Conservation (phyloP, 37 sponge, comb jelly and placozoan genomes). For the Beroe forskalii region DNA sequence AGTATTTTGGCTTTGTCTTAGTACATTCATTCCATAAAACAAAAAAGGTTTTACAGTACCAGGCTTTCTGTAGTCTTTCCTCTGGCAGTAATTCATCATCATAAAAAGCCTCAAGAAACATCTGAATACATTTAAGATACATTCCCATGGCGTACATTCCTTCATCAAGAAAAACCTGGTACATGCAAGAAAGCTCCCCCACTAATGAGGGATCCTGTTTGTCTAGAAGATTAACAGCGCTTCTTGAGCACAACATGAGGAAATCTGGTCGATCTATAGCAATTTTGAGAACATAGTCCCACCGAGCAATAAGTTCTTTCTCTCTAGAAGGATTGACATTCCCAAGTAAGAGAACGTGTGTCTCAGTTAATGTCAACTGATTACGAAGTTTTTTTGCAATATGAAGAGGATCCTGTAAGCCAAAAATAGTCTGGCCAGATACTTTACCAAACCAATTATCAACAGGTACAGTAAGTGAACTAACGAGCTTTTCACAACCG, state of each 20-base stretch:
- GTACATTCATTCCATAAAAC: background rate
- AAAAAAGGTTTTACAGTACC: background rate
- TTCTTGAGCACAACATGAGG: background rate
- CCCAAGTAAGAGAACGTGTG: background rate
- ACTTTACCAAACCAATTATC: background rate
- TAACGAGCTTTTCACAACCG: background rate
- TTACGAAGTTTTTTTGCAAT: background rate
- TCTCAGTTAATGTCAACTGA: background rate
- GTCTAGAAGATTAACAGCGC: background rate
- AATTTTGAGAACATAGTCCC: background rate
- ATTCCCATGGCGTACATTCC: background rate
- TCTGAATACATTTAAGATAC: background rate
- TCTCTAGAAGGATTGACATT: background rate
- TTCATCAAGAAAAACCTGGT: background rate
- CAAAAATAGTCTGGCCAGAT: background rate
- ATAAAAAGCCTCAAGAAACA: conserved; percentile 1
- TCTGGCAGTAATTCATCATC: background rate
- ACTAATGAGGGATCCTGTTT: background rate
- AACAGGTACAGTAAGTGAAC: background rate
- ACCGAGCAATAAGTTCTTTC: background rate
- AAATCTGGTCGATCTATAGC: background rate
- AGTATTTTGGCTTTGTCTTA: background rate
- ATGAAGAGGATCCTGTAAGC: background rate
- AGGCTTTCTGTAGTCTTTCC: background rate
- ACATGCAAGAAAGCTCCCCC: background rate